Base-by-base conservation (phyloP, 2,797 vertebrate species). In the Rhinichthys osculus region DNA sequence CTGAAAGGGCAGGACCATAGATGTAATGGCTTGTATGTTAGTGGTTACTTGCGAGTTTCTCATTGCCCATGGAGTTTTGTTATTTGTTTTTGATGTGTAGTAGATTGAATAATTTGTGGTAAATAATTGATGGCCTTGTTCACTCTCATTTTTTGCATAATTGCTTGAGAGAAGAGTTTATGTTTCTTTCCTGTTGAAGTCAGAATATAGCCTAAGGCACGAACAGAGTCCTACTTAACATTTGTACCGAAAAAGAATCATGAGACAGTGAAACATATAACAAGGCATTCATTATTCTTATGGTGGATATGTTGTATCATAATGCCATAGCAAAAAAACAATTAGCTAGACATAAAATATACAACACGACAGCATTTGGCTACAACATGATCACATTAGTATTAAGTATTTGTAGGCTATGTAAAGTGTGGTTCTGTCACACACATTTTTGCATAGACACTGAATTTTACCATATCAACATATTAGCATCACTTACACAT, bases 21-120 rank as follows among this genome's bases (percentile, higher is more conserved):
- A 80, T 72, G 33, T 54, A 78, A 40, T 38, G 64, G 44, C 13
- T 44, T 64, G 64, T 66, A 16, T 79, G 80, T 30, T 74, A 67
- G 33, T 74, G 52, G 33, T 69, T 83, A 72, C 27, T 78, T 78
- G 64, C 62, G 57, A 21, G 52, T 38, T 70, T 62, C 70, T 66
- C 66, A 71, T 42, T 81, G 17, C 38, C 82, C 54, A 13, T 78
- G 40, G 38, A 80, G 69, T 82, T 72, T 42, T 30, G 16, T 8
- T 78, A 59, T 30, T 78, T 62, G 35, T 17, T 57, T 78, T 57
- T 35, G 17, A 54, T 69, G 35, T 70, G 50, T 23, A 78, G 64
- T 84, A 69, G 21, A 77, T 42, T 83, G 52, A 77, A 47, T 67
- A n/a, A 57, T 84, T 70, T 70, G 44, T 21, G n/a, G n/a, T 78